Percentiles rank a stretch among this genome's conserved stretches.
These are phyloP conservation scores for Syngnathus acus DNA, from an alignment of 2,797 vertebrate species.

Conservation along the genomic window DNA sequence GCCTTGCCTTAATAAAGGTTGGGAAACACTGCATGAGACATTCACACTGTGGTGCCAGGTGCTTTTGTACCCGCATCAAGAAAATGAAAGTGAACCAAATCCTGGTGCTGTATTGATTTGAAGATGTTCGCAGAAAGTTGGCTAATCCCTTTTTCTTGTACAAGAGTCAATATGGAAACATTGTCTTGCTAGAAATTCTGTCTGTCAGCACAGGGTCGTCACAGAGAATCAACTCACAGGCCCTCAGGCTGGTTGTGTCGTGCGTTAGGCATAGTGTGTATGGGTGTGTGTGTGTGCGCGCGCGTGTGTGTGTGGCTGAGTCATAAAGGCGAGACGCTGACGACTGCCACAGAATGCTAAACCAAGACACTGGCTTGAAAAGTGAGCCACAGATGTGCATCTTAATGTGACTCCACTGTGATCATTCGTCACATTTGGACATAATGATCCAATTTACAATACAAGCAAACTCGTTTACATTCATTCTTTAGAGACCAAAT, in stretches of 20 bases:
- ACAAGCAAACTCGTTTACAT: not conserved
- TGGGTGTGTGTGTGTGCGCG: not conserved
- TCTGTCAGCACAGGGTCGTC: constrained; percentile 13
- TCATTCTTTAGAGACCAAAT: not conserved
- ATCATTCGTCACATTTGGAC: constrained; percentile 1
- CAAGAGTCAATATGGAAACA: constrained; percentile 37
- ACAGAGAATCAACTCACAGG: constrained; percentile 6
- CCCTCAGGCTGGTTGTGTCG: not conserved
- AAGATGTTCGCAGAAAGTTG: constrained; percentile 21
- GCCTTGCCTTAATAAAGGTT: not conserved
- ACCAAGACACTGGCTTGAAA: constrained; percentile 19
- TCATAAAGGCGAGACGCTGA: constrained; percentile 28
- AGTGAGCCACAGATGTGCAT: constrained; percentile 21
- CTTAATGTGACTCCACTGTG: constrained; percentile 3
- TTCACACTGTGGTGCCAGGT: not conserved
- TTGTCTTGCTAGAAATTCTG: constrained; percentile 23
- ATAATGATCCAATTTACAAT: not conserved
- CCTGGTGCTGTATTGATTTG: constrained; percentile 36
- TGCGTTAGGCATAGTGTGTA: not conserved
- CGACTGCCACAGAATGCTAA: constrained; percentile 17
- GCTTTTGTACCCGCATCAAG: not conserved
- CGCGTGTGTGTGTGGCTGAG: constrained; percentile 17
- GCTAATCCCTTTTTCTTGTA: constrained; percentile 34
- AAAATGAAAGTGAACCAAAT: not conserved
- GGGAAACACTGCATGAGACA: not conserved